Conservation (phyloP, 2,888 invertebrate species). For the Microplitis deprimator region DNA sequence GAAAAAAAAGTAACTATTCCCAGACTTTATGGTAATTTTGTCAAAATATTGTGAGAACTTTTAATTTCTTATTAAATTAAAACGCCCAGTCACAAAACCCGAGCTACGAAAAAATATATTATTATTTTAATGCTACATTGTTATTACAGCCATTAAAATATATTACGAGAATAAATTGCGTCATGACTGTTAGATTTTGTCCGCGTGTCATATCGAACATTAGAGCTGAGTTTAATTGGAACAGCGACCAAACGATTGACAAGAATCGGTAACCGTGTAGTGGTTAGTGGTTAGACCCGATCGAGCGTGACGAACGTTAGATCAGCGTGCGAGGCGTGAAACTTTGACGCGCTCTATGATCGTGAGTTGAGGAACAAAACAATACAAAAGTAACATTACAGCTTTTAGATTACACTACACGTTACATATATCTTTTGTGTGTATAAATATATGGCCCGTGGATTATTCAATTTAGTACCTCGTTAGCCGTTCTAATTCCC, state of each 20-base stretch:
- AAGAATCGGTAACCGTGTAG: slow-evolving; percentile 1
- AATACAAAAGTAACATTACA: slow-evolving; percentile 23
- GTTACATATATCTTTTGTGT: slow-evolving; percentile 6
- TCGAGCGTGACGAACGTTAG: slow-evolving; percentile 37
- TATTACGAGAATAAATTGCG: not conserved
- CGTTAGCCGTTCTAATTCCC: slow-evolving; percentile 48
- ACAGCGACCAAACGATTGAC: slow-evolving; percentile 24
- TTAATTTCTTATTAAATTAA: slow-evolving; percentile 3
- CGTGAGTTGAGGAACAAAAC: slow-evolving; percentile 19
- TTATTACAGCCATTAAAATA: not conserved
- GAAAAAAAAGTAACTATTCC: not conserved
- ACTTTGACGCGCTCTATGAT: slow-evolving; percentile 43
- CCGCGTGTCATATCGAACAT: not conserved
- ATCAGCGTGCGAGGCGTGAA: slow-evolving; percentile 39
- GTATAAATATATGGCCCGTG: not conserved
- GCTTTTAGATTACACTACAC: slow-evolving; percentile 24
- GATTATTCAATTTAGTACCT: slow-evolving; percentile 48
- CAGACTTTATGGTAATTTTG: not conserved
- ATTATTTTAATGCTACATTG: not conserved
- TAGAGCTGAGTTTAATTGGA: slow-evolving; percentile 19
- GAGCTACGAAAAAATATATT: not conserved
- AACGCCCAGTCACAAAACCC: not conserved
- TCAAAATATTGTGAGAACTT: not conserved
- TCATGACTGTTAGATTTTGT: not conserved
- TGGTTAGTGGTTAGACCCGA: not conserved